phyloP scores from a whole-genome alignment of 2,113 vertebrate genomes.

The Menura novaehollandiae region DNA sequence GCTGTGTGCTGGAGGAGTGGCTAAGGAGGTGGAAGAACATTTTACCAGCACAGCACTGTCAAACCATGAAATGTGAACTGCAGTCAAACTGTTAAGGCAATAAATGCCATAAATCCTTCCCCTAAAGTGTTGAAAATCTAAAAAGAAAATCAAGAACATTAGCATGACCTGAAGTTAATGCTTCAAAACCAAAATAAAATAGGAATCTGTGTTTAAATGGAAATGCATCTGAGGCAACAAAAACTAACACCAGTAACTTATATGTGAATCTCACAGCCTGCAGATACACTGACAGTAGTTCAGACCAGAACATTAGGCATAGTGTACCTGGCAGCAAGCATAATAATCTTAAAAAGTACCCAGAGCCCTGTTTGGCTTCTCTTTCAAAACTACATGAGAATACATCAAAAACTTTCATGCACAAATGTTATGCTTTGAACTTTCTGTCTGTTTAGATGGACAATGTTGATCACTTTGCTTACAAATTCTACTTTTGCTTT shows the following conservation, averaged over 20 bases:
- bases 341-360: background rate
- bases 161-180: background rate
- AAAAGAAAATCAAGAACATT: background rate
- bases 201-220: background rate
- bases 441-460: background rate
- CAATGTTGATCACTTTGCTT: background rate
- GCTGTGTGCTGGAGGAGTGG: background rate
- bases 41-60: background rate
- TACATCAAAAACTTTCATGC: background rate
- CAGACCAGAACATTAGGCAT: background rate
- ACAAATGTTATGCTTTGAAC: background rate
- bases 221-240: background rate
- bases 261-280: background rate
- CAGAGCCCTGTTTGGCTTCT: background rate
- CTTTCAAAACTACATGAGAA: background rate
- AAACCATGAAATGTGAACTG: background rate
- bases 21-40: background rate
- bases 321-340: background rate
- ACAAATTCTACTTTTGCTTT: background rate
- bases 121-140: background rate
- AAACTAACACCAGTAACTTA: background rate
- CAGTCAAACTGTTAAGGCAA: background rate
- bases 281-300: background rate
- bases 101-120: background rate
- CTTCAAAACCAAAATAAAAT: background rate